These are phyloP conservation scores for Brachirus orientalis DNA, from an alignment of 2,113 vertebrate genomes.

Conservation along the genomic window DNA sequence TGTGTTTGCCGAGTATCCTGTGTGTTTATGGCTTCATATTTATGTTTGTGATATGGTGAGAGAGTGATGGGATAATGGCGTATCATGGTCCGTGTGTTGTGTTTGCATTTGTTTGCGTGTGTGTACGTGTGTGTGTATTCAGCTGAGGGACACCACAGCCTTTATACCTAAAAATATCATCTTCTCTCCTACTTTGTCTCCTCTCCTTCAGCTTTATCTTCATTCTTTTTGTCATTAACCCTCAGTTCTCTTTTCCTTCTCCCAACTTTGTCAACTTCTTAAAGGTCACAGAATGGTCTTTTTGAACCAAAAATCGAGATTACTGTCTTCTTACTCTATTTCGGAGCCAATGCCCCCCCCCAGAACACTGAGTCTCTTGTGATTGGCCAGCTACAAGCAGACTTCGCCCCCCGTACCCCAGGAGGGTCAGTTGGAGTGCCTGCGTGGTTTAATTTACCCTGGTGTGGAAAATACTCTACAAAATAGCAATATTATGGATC, in stretches of 20 bases:
- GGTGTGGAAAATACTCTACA: no score
- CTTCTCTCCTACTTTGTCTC: constrained; percentile 27
- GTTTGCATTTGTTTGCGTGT: constrained; percentile 49
- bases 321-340: no score
- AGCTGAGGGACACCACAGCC: constrained; percentile 26
- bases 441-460: no score
- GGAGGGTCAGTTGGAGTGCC: no score
- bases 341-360: no score
- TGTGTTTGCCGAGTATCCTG: constrained; percentile 28
- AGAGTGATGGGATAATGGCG: constrained; percentile 15
- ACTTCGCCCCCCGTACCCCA: no score
- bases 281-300: no score
- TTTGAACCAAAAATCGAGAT: no score
- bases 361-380: no score
- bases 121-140: constrained; percentile 19
- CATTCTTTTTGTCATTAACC: constrained; percentile 30
- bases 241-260: neutral
- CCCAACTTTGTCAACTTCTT: neutral
- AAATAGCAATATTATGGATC: no score
- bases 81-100: constrained; percentile 24
- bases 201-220: constrained; percentile 37
- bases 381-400: no score
- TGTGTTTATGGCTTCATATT: constrained; percentile 33
- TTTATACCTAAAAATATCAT: constrained; percentile 49
- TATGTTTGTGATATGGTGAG: constrained; percentile 57